Evolutionary conservation across 2,797 vertebrate species (phyloP).

Genomic region (Stomatorhinus walkeri): DNA sequence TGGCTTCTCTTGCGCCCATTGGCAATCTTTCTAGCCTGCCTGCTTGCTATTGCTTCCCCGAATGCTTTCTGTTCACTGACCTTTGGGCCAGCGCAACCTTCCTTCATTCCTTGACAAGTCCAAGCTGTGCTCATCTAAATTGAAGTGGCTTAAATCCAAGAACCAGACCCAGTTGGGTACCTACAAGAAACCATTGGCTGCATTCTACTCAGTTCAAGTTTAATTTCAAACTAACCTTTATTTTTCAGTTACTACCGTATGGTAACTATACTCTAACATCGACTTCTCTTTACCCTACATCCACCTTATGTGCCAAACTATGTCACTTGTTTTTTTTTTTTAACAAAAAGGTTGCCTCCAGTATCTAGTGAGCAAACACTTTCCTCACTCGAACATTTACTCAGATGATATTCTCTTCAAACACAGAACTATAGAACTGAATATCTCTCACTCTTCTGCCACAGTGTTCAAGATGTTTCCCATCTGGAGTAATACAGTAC

Average conservation of each 20-base stretch:
- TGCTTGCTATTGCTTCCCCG: not conserved
- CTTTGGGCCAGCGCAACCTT: not conserved
- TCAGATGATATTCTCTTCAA: not conserved
- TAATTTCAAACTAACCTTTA: not conserved
- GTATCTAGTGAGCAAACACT: not conserved
- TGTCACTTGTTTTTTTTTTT: not conserved
- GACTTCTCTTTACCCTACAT: not conserved
- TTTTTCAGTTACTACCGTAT: not conserved
- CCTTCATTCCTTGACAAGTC: conserved; percentile 9
- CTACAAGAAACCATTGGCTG: not conserved
- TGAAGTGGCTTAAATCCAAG: conserved; percentile 8
- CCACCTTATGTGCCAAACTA: not conserved
- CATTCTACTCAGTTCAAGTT: not conserved
- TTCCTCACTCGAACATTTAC: not conserved
- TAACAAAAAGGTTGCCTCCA: not conserved
- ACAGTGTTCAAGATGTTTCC: not conserved
- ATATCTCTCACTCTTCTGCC: not conserved
- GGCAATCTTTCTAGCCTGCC: not conserved
- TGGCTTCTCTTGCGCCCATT: not conserved
- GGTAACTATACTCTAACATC: not conserved
- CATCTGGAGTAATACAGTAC: not conserved
- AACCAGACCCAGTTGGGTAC: not conserved
- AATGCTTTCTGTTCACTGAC: not conserved
- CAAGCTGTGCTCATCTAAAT: conserved; percentile 9
- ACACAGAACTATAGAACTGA: not conserved